These are phyloP conservation scores for Euclidia mi DNA, from an alignment of 2,888 invertebrate species.

Conservation along the genomic window DNA sequence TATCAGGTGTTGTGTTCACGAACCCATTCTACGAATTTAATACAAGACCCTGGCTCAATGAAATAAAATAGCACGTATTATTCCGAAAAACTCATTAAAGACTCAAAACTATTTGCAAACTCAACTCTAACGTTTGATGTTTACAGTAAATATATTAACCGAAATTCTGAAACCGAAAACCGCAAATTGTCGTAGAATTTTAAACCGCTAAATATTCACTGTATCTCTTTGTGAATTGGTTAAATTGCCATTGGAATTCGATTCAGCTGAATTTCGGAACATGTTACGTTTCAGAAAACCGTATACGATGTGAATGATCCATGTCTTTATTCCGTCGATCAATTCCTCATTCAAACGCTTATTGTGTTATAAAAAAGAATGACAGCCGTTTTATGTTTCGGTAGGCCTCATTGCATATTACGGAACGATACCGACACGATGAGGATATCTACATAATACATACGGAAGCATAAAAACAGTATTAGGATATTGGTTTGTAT, in stretches of 20 bases:
- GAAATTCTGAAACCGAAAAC: slow-evolving; percentile 4
- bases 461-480: no score
- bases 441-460: no score
- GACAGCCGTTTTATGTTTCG: slow-evolving; percentile 23
- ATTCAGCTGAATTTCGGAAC: slow-evolving; percentile 18
- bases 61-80: no score
- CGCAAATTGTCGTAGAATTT: slow-evolving; percentile 29
- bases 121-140: not conserved
- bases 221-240: slow-evolving; percentile 23
- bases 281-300: slow-evolving; percentile 13
- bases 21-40: no score
- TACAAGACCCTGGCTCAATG: no score
- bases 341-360: slow-evolving; percentile 41
- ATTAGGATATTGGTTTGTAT: no score
- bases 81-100: not conserved
- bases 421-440: no score
- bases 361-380: slow-evolving; percentile 47
- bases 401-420: no score
- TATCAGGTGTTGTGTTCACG: no score
- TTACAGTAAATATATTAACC: slow-evolving; percentile 21
- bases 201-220: slow-evolving; percentile 36
- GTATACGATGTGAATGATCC: slow-evolving; percentile 37
- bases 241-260: slow-evolving; percentile 23
- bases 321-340: slow-evolving; percentile 38
- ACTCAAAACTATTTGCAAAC: not conserved